phyloP scores from a whole-genome alignment of 2,113 vertebrate species.

The Anhinga anhinga region DNA sequence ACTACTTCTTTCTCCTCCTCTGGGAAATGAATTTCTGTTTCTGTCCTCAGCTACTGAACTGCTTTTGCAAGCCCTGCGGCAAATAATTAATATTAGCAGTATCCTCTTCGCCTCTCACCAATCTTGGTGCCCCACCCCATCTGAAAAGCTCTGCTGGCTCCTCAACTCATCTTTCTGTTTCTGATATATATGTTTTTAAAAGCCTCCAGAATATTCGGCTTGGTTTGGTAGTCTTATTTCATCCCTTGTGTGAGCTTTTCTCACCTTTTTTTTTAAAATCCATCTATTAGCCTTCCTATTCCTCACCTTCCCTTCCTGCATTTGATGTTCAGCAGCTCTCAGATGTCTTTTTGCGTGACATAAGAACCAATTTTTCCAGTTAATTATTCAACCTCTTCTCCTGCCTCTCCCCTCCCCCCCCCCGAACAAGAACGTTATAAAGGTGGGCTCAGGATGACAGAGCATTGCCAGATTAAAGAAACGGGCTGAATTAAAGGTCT shows the following conservation, averaged over 20 bases:
- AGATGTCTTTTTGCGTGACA: constrained; percentile 33
- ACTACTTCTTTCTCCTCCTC: constrained; percentile 59
- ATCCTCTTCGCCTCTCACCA: constrained; percentile 12
- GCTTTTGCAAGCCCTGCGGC: constrained; percentile 50
- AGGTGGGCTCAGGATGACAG: constrained; percentile 1
- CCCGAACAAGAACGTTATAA: not conserved
- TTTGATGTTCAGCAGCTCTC: constrained; percentile 8
- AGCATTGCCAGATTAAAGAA: not conserved
- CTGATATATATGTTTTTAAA: not conserved
- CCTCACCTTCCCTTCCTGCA: constrained; percentile 10
- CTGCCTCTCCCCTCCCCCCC: not conserved
- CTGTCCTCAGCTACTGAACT: constrained; percentile 37
- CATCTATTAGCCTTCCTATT: constrained; percentile 8
- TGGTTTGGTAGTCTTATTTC: not conserved
- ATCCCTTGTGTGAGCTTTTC: not conserved
- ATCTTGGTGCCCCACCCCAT: not conserved
- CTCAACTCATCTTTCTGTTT: not conserved
- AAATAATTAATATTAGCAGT: constrained; percentile 48
- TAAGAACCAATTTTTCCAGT: constrained; percentile 40
- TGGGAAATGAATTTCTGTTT: constrained; percentile 73
- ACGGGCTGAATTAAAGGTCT: not conserved
- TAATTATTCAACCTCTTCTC: constrained; percentile 48
- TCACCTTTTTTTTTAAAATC: not conserved
- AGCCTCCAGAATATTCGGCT: not conserved
- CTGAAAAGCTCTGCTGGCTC: not conserved